A percentile compares a stretch with the other conserved stretches of the same genome.
Conservation (phyloP, 1,140 invertebrate species). For the Dendroctonus valens region DNA sequence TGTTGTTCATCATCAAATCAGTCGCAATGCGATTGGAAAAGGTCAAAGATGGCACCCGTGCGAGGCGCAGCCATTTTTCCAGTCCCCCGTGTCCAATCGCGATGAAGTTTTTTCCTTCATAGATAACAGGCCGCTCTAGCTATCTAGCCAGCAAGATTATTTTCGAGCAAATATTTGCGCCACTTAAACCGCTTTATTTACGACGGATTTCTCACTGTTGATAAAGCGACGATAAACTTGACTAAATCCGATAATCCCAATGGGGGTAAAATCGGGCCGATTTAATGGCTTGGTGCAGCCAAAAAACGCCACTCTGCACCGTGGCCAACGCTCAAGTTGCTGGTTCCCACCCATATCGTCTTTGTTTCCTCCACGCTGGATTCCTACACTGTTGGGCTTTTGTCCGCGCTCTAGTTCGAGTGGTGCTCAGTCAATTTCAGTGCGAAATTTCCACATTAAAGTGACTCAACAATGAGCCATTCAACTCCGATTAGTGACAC, state of each 20-base stretch:
- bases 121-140: not conserved
- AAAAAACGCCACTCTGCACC: not conserved
- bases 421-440: no score
- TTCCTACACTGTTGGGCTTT: not conserved
- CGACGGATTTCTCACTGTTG: not conserved
- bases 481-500: no score
- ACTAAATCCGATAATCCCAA: no score
- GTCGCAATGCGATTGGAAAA: no score
- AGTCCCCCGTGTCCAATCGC: no score
- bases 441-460: no score
- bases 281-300: not conserved
- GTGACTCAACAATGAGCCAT: no score
- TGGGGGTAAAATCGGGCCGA: no score
- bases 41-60: not conserved
- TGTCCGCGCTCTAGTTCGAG: no score
- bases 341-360: not conserved
- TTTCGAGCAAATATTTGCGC: slow-evolving; percentile 1
- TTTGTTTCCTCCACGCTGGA: slow-evolving; percentile 1
- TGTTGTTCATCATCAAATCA: no score
- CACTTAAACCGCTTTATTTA: not conserved
- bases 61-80: no score
- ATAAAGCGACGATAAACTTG: not conserved
- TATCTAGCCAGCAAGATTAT: not conserved
- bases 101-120: no score
- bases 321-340: not conserved